These are phyloP conservation scores for Lycaena phlaeas DNA, from an alignment of 2,888 invertebrate species.

Conservation along the genomic window DNA sequence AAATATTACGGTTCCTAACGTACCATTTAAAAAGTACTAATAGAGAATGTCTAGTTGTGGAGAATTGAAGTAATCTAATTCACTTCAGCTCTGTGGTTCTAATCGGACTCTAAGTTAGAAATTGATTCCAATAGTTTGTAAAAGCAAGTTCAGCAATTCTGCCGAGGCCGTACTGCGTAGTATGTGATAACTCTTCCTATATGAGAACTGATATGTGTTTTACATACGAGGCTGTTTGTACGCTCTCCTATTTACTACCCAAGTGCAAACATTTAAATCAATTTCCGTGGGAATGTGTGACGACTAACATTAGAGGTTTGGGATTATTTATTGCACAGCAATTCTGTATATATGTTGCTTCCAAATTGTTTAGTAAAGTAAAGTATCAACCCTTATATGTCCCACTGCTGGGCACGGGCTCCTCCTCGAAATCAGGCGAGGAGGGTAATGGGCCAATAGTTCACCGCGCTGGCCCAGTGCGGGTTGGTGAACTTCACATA, in stretches of 20 bases:
- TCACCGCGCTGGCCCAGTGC: no score
- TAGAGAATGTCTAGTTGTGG: slow-evolving; percentile 23
- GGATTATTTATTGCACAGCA: background rate
- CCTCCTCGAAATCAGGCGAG: no score
- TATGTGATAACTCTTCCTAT: slow-evolving; percentile 15
- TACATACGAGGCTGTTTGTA: slow-evolving; percentile 6
- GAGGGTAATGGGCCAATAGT: no score
- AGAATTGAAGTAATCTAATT: slow-evolving; percentile 28
- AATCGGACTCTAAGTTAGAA: slow-evolving; percentile 25
- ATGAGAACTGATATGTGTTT: slow-evolving; percentile 9
- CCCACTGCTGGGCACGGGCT: no score
- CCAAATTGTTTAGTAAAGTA: no score
- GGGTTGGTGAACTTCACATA: no score
- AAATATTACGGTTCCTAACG: no score
- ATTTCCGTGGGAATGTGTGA: background rate
- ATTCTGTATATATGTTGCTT: background rate
- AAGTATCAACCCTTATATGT: no score
- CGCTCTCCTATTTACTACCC: background rate
- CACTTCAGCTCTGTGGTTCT: slow-evolving; percentile 24
- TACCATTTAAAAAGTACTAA: slow-evolving; percentile 14
- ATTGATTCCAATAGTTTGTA: slow-evolving; percentile 26
- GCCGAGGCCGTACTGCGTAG: slow-evolving; percentile 17
- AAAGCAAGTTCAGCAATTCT: slow-evolving; percentile 23
- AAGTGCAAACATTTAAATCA: background rate
- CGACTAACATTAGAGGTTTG: background rate